A percentile compares a stretch with the other conserved stretches of the same genome.
Evolutionary conservation across 30 jellyfish, hydroid and myxozoan genomes (phyloP).

Genomic region (Chrysaora quinquecirrha): DNA sequence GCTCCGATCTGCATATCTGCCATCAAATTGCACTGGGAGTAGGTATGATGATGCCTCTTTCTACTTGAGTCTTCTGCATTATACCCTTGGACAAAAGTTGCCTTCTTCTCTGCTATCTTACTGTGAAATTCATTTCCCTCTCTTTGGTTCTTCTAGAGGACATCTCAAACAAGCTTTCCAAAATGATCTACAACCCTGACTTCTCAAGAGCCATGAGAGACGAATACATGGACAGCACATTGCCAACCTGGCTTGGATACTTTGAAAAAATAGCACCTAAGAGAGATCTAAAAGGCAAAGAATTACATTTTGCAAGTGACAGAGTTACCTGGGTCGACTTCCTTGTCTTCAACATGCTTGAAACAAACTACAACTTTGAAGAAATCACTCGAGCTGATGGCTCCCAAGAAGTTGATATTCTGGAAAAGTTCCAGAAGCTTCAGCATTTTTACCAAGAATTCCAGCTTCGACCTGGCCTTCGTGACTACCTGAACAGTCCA

Average conservation of each 20-base stretch:
- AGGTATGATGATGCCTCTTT: no score
- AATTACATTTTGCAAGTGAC: conserved; percentile 75
- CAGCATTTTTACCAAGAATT: conserved; percentile 47
- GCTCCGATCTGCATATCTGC: conserved; percentile 78
- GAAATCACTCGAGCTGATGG: conserved; percentile 50
- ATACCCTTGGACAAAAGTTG: not conserved
- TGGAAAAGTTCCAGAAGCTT: conserved; percentile 62
- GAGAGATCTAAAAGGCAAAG: conserved; percentile 44
- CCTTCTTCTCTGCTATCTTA: no score
- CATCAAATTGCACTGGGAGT: conserved; percentile 81
- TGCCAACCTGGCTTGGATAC: conserved; percentile 74
- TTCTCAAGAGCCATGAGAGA: conserved; percentile 61
- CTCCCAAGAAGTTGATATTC: conserved; percentile 20
- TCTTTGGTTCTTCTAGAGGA: no score
- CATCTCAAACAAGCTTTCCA: conserved; percentile 41
- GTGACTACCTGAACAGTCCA: conserved; percentile 46
- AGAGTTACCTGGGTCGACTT: conserved; percentile 91
- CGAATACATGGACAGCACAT: conserved; percentile 55
- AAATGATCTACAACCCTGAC: conserved; percentile 51
- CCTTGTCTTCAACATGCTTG: conserved; percentile 76
- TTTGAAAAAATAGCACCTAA: conserved; percentile 76
- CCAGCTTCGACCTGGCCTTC: conserved; percentile 54
- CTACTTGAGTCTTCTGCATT: not conserved
- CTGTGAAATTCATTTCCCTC: no score
- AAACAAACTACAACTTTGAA: conserved; percentile 58